These are phyloP conservation scores for Pelecanoides urinatrix DNA, from an alignment of 2,113 vertebrate species.

Conservation along the genomic window DNA sequence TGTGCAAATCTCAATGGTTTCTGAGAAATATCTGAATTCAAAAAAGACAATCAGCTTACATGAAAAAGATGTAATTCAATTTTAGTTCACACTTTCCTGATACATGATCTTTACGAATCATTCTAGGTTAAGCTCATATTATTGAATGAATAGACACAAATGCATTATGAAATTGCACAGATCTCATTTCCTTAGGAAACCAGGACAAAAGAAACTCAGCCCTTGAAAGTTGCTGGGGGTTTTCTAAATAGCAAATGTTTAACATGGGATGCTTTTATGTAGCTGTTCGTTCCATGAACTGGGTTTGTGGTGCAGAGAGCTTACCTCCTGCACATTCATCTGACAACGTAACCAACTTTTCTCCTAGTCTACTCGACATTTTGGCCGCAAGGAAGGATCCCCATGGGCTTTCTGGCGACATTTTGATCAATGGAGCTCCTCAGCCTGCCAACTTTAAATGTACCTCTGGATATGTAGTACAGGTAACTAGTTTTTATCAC, in stretches of 20 bases:
- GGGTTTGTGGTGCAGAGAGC: neutral
- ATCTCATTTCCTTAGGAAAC: neutral
- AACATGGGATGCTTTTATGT: neutral
- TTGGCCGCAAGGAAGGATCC: conserved; percentile 84
- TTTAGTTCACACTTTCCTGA: neutral
- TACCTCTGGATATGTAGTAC: conserved; percentile 92
- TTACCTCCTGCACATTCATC: neutral
- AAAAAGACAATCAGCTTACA: neutral
- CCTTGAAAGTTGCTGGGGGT: neutral
- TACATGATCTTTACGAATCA: fast-evolving
- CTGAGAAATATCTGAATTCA: neutral
- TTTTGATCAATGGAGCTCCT: conserved; percentile 86
- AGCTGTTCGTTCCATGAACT: fast-evolving
- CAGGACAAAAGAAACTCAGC: neutral
- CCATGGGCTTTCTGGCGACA: conserved; percentile 78
- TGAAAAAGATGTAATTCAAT: neutral
- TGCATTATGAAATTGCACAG: neutral
- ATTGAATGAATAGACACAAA: neutral
- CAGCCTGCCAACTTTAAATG: conserved; percentile 93
- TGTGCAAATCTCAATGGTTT: neutral
- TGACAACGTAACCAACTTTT: neutral
- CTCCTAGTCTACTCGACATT: conserved; percentile 73
- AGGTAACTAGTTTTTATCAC: conserved; percentile 70
- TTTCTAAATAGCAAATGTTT: neutral
- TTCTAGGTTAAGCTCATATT: neutral